Conservation (phyloP, 35 echinoderm and acorn worm species). For the Chiridota heheva region DNA sequence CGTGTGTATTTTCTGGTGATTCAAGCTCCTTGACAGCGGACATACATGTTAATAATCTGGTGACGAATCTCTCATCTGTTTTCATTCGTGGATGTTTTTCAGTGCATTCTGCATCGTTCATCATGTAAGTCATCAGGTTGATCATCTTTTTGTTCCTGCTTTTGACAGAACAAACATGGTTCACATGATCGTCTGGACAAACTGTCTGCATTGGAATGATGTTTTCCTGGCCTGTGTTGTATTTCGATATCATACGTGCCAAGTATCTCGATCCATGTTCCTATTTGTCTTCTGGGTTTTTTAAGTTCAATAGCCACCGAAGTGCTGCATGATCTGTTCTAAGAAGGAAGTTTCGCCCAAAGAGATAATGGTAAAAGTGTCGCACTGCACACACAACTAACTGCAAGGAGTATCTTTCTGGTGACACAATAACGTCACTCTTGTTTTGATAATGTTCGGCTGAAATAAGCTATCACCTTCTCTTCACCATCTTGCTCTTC, state of each 20-base stretch:
- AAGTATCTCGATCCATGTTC: conserved; percentile 35
- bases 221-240: conserved; percentile 29
- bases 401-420: conserved; percentile 40
- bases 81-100: no score
- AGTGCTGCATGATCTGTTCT: conserved; percentile 54
- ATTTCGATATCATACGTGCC: conserved; percentile 16
- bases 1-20: no score
- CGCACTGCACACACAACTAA: conserved; percentile 17
- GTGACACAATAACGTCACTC: conserved; percentile 49
- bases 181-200: conserved; percentile 14
- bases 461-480: conserved; percentile 29
- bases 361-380: conserved; percentile 38
- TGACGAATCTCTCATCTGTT: no score
- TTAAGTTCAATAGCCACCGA: conserved; percentile 56
- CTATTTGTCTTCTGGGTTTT: conserved; percentile 57
- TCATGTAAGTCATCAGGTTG: no score
- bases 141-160: no score
- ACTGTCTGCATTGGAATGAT: conserved; percentile 45
- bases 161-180: background rate
- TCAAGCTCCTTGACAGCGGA: no score
- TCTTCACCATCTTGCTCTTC: conserved; percentile 17
- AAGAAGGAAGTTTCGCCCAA: conserved; percentile 21
- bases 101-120: no score
- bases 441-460: background rate
- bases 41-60: no score